Conservation (phyloP, 2,113 vertebrate genomes). For the Tiliqua scincoides region DNA sequence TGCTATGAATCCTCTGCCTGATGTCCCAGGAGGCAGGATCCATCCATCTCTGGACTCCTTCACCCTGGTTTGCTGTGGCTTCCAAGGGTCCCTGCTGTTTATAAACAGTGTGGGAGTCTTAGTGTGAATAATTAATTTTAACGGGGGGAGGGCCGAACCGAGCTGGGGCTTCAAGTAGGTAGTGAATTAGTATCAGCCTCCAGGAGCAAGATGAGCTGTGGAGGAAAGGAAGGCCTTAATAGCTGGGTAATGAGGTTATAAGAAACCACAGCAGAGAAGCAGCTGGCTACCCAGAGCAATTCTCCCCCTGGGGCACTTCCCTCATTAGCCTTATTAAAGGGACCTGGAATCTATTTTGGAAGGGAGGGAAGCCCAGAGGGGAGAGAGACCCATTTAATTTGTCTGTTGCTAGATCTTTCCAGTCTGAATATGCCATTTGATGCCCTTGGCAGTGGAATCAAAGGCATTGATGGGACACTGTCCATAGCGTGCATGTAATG, state of each 20-base stretch:
- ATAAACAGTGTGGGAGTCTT: neutral
- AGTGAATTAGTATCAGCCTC: conserved; percentile 43
- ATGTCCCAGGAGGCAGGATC: neutral
- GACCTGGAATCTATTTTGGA: rapidly evolving
- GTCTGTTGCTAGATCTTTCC: neutral
- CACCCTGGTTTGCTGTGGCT: neutral
- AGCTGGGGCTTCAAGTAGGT: conserved; percentile 45
- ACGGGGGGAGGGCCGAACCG: neutral
- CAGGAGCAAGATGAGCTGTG: neutral
- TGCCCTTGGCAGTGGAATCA: neutral
- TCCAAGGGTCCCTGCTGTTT: neutral
- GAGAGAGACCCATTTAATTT: neutral
- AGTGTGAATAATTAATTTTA: conserved; percentile 62
- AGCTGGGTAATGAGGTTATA: conserved; percentile 38
- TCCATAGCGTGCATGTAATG: neutral
- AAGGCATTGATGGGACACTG: neutral
- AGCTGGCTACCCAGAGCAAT: neutral
- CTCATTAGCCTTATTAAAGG: neutral
- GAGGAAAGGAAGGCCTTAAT: neutral
- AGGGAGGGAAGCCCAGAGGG: rapidly evolving
- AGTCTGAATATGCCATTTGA: neutral
- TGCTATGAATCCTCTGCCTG: neutral
- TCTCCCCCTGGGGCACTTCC: neutral
- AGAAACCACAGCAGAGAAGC: neutral
- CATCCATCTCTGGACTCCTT: rapidly evolving